Evolutionary conservation across 30 jellyfish, hydroid and myxozoan species (phyloP).

Genomic region (Cassiopea xamachana): DNA sequence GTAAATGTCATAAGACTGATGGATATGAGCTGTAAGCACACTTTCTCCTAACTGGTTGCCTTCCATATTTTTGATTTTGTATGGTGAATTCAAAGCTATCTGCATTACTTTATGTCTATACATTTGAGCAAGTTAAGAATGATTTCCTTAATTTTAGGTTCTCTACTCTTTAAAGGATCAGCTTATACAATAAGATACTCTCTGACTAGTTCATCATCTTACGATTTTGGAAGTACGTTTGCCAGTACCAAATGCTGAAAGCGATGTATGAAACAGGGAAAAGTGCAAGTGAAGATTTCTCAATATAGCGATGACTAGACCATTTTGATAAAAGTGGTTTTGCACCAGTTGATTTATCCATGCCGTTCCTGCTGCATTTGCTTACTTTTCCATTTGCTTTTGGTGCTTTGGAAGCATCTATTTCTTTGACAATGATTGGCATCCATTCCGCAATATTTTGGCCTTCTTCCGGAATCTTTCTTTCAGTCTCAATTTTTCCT

Average conservation of each 20-base stretch:
- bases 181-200: too few relatives aligned
- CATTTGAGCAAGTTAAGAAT: too few relatives aligned
- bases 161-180: too few relatives aligned
- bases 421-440: neutral
- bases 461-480: neutral
- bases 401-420: neutral
- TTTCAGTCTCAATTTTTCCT: neutral
- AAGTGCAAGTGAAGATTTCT: conserved; percentile 13
- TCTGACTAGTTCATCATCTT: neutral
- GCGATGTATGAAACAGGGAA: conserved; percentile 40
- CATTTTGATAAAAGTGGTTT: neutral
- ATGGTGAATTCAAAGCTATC: too few relatives aligned
- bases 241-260: conserved; percentile 53
- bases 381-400: neutral
- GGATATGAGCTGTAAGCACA: too few relatives aligned
- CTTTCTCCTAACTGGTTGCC: too few relatives aligned
- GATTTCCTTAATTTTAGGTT: too few relatives aligned
- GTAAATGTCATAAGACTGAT: too few relatives aligned
- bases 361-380: neutral
- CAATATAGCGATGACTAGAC: conserved; percentile 6
- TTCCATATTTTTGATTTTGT: too few relatives aligned
- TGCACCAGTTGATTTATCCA: neutral
- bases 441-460: neutral
- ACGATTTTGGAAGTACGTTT: neutral
- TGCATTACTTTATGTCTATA: too few relatives aligned